Evolutionary conservation across 2,113 vertebrate species (phyloP), one percentile per base, ranked within the genome.

Genomic region (Bufo bufo): DNA sequence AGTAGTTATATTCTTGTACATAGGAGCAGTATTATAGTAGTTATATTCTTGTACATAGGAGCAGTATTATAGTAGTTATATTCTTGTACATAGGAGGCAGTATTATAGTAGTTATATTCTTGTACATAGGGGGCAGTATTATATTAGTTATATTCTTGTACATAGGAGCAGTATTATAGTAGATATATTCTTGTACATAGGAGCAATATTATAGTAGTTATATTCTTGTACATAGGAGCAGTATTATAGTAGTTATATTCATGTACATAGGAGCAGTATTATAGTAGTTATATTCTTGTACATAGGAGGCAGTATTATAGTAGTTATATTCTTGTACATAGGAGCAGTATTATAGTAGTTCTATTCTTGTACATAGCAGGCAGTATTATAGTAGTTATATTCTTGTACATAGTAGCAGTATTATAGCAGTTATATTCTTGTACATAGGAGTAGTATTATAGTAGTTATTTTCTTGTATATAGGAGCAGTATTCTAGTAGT

Each of bases 361-460:
- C 45, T 72, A 45, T 72, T 43, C 69, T 72, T 72, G 69, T 69
- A 69, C 23, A 69, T 69, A 69, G 65, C n/a, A 4, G n/a, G 65
- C 65, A 69, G 65, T 69, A 69, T 69, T 69, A 69, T 69, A 69
- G 65, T 69, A 33, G 65, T 69, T 69, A 69, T 69, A 69, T 69
- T 33, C 65, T 69, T 69, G 65, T 33, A 69, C 65, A 69, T 69
- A 33, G 65, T n/a, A 10, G 65, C 65, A 69, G 65, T 69, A 69
- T 23, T 23, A 23, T 66, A n/a, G 63, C 8, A 23, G n/a, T 33
- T 33, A 33, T 33, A 33, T 33, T 33, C 1, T 33, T 33, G 33
- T 33, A 33, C 33, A 69, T 69, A 33, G 65, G 65, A 10, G 65
- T n/a, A 69, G 65, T 69, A 69, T 23, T 23, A 23, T 66, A n/a